These are phyloP conservation scores for Monodelphis domestica DNA, from an alignment of 2,797 vertebrate genomes.

Conservation along the genomic window DNA sequence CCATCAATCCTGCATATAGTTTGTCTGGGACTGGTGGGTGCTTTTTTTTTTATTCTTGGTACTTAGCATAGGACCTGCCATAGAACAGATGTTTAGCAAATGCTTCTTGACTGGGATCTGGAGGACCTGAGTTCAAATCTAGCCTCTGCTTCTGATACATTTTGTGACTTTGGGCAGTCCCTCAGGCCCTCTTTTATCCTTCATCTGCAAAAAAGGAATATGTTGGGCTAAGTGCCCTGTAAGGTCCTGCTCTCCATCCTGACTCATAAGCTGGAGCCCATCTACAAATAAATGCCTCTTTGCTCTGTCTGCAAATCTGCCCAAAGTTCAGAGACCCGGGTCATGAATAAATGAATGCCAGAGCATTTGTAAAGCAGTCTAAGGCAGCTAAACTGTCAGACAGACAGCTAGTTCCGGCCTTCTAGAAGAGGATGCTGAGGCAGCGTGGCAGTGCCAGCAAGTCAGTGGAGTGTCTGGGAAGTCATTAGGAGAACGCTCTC, in stretches of 20 bases:
- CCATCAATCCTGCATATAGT: neutral
- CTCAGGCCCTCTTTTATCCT: neutral
- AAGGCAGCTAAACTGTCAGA: too few species aligned
- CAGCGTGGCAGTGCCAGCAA: neutral
- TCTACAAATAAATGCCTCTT: neutral
- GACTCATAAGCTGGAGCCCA: neutral
- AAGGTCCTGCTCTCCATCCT: neutral
- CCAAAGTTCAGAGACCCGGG: neutral
- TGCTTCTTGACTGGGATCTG: neutral
- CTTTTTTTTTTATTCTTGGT: neutral
- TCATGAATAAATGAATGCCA: neutral
- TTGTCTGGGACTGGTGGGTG: neutral
- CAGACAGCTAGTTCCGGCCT: neutral
- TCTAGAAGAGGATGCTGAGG: neutral
- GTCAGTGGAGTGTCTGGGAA: neutral
- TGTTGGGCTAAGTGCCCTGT: neutral
- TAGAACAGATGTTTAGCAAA: neutral
- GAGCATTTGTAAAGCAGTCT: neutral
- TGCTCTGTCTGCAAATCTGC: neutral
- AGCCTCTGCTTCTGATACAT: neutral
- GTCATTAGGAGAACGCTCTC: neutral
- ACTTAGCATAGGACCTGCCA: neutral
- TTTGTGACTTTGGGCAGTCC: neutral
- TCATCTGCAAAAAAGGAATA: neutral
- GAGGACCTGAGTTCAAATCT: neutral